Evolutionary conservation across 2,113 vertebrate genomes (phyloP).

Genomic region (Semicossyphus pulcher): DNA sequence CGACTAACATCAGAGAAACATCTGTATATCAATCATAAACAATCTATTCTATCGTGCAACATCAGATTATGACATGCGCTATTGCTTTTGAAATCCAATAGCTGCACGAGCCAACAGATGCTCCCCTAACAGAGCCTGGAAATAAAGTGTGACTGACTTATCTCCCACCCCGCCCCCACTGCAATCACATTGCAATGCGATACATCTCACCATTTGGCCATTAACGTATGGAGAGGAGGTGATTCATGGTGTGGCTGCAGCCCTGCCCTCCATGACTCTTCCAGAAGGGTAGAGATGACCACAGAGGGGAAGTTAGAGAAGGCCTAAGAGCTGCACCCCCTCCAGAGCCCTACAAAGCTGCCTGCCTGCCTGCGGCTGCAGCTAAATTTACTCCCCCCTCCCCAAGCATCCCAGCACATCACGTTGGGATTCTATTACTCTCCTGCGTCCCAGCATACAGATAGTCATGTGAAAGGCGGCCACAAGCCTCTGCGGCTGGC

Average conservation of each 20-base stretch:
- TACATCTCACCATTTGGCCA: constrained; percentile 71
- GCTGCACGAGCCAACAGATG: constrained; percentile 67
- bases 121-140: constrained; percentile 56
- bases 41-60: constrained; percentile 29
- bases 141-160: constrained; percentile 64
- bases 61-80: constrained; percentile 43
- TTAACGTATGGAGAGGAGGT: constrained; percentile 66
- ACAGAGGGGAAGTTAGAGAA: constrained; percentile 24
- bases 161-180: constrained; percentile 32
- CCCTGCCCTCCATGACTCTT: constrained; percentile 60
- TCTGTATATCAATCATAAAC: constrained; percentile 50
- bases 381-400: constrained; percentile 81
- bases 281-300: constrained; percentile 52
- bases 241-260: constrained; percentile 73
- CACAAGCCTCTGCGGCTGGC: constrained; percentile 69
- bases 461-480: constrained; percentile 76
- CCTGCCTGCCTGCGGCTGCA: constrained; percentile 55
- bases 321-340: constrained; percentile 20
- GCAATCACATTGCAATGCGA: constrained; percentile 65
- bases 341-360: constrained; percentile 23
- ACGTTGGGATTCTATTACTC: constrained; percentile 83
- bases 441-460: constrained; percentile 53
- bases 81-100: constrained; percentile 67
- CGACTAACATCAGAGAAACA: constrained; percentile 31
- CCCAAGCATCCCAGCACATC: constrained; percentile 74